Percentiles rank a stretch among this genome's conserved stretches.
phyloP scores from a whole-genome alignment of 2,888 invertebrate genomes.

The Apamea epomidion region DNA sequence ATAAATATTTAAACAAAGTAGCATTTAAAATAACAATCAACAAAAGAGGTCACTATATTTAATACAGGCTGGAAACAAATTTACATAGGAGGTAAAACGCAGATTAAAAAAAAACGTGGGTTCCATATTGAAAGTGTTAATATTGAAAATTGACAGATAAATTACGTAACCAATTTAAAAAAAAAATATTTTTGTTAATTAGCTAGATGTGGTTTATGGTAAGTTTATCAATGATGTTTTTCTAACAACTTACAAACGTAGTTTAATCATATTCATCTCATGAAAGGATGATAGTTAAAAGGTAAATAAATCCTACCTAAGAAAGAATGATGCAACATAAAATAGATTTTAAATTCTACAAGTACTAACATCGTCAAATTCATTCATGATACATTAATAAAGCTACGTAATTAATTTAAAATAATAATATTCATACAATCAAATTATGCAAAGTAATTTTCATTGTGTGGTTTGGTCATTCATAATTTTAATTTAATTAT shows the following conservation, averaged over 20 bases:
- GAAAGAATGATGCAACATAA: not conserved
- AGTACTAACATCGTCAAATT: not conserved
- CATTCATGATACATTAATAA: conserved; percentile 11
- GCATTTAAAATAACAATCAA: not conserved
- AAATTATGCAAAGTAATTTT: conserved; percentile 10
- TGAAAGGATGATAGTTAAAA: not conserved
- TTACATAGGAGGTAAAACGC: too few species aligned
- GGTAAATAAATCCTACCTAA: not conserved
- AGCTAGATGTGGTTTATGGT: not conserved
- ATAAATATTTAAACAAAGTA: not conserved
- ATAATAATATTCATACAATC: not conserved
- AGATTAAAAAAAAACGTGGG: not conserved
- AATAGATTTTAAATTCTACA: not conserved
- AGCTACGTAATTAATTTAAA: not conserved
- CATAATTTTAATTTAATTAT: conserved; percentile 14
- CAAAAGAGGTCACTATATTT: not conserved
- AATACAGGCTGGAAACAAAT: not conserved
- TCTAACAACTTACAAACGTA: not conserved
- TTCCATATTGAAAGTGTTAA: too few species aligned
- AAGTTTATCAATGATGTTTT: not conserved
- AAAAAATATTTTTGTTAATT: not conserved
- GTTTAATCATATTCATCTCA: not conserved
- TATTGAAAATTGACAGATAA: not conserved
- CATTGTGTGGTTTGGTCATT: conserved; percentile 3
- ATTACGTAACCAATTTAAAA: not conserved